phyloP scores from a whole-genome alignment of 2,113 vertebrate genomes.

The Crotophaga sulcirostris region DNA sequence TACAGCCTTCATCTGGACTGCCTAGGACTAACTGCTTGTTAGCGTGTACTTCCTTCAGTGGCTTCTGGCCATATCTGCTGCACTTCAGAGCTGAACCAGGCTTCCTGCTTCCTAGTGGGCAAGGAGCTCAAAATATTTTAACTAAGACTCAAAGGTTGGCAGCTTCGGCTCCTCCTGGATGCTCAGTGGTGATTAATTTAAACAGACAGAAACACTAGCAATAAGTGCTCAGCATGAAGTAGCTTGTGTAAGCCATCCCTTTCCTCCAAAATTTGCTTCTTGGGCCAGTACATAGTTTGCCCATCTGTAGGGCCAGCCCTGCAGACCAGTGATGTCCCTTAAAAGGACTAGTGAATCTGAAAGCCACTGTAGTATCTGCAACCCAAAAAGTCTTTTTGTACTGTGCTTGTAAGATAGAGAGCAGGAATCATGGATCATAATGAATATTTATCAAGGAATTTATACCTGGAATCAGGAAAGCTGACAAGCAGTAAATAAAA shows the following conservation, averaged over 20 bases:
- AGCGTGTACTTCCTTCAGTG: fast-evolving
- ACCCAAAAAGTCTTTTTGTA: not conserved
- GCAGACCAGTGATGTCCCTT: not conserved
- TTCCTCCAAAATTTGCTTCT: not conserved
- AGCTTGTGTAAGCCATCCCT: not conserved
- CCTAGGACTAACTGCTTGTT: not conserved
- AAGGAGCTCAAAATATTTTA: not conserved
- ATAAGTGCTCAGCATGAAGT: fast-evolving
- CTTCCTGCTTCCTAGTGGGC: not conserved
- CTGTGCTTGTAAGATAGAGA: not conserved
- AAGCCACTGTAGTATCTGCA: not conserved
- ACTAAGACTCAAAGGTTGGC: not conserved
- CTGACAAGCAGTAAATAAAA: not conserved
- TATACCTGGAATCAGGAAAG: not conserved
- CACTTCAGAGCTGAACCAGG: not conserved
- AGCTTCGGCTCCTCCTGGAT: not conserved
- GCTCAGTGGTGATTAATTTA: not conserved
- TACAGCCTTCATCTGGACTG: not conserved
- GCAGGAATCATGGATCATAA: not conserved
- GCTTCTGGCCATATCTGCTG: not conserved
- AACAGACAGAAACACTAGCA: not conserved
- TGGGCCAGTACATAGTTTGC: not conserved
- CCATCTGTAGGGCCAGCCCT: not conserved
- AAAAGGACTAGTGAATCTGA: not conserved
- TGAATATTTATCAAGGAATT: not conserved